A percentile compares a stretch with the other conserved stretches of the same genome.
These are phyloP conservation scores for Poliocrania exsul DNA, from an alignment of 2,797 vertebrate species.

Conservation along the genomic window DNA sequence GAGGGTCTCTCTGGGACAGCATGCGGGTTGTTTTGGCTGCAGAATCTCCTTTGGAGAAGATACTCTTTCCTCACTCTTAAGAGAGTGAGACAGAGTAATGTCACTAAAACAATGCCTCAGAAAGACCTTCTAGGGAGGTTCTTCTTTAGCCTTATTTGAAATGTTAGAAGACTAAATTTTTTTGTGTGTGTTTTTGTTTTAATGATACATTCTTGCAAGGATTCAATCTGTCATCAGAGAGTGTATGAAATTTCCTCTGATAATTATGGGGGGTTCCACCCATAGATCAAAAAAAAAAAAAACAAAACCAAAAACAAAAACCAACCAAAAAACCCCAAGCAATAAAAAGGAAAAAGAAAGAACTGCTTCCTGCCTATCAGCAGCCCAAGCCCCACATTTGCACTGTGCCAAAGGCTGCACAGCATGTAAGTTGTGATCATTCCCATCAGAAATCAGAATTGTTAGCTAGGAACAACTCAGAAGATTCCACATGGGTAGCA, in stretches of 20 bases:
- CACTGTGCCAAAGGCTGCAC: conserved; percentile 25
- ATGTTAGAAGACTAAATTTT: conserved; percentile 23
- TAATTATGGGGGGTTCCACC: conserved; percentile 23
- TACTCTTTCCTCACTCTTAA: conserved; percentile 26
- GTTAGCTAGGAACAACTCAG: neutral
- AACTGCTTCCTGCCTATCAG: neutral
- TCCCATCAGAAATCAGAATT: conserved; percentile 24
- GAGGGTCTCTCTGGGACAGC: conserved; percentile 24
- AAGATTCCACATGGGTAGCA: neutral
- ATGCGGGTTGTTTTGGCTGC: neutral
- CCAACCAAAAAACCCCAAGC: neutral
- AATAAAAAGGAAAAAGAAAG: neutral
- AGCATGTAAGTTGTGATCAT: conserved; percentile 24
- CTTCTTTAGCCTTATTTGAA: conserved; percentile 43
- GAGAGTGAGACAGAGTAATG: conserved; percentile 22
- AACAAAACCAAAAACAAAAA: too few species aligned
- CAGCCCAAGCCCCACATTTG: neutral
- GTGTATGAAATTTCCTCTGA: conserved; percentile 13
- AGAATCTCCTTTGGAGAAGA: conserved; percentile 50
- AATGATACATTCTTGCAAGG: conserved; percentile 55
- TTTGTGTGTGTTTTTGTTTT: neutral
- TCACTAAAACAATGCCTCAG: conserved; percentile 53
- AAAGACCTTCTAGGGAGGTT: conserved; percentile 60
- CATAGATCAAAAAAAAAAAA: neutral
- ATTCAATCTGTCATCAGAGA: conserved; percentile 43